Percentiles rank a stretch among this genome's conserved stretches.
These are phyloP conservation scores for Patagioenas fasciata DNA, from an alignment of 2,113 vertebrate species.

Conservation along the genomic window DNA sequence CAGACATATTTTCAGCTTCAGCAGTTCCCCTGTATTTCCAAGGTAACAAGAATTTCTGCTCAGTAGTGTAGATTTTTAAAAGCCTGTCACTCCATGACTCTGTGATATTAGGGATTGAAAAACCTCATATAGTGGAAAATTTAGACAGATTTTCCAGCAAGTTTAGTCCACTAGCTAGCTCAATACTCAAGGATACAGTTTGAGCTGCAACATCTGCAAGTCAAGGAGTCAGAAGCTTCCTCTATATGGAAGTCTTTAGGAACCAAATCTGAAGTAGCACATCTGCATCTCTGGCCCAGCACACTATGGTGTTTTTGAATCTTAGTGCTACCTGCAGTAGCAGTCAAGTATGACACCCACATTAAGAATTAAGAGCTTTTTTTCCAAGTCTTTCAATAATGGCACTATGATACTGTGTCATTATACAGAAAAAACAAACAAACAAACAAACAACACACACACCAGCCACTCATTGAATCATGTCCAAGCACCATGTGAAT, in stretches of 20 bases:
- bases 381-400: slow-evolving; percentile 17
- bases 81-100: background rate
- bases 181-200: background rate
- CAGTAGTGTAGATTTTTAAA: background rate
- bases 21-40: slow-evolving; percentile 38
- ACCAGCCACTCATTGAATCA: background rate
- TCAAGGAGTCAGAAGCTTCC: slow-evolving; percentile 1
- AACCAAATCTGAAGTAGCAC: background rate
- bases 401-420: background rate
- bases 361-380: slow-evolving; percentile 2
- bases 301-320: background rate
- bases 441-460: background rate
- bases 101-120: slow-evolving; percentile 1
- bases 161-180: background rate
- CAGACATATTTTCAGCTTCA: slow-evolving; percentile 38
- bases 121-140: background rate
- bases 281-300: background rate
- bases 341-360: background rate
- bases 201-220: slow-evolving; percentile 34
- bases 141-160: background rate
- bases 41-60: slow-evolving; percentile 18
- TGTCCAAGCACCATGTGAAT: background rate
- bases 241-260: slow-evolving; percentile 11
- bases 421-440: background rate
- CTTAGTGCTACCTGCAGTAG: background rate